Base-by-base conservation (phyloP, 2,113 vertebrate genomes). In the Percina caprodes region DNA sequence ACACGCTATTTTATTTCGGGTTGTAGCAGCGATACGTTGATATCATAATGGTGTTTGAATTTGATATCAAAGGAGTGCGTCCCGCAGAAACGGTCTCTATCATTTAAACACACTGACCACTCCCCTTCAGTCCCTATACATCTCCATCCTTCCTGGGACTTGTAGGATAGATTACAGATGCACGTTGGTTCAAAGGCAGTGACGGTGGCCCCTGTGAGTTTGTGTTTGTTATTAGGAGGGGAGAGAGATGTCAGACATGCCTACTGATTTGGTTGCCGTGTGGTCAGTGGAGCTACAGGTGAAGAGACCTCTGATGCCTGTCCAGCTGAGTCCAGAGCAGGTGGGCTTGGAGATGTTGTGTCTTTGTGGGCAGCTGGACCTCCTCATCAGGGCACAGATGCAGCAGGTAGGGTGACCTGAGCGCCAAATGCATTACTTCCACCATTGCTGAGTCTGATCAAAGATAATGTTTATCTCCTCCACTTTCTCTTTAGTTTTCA, bases 261-360 rank as follows among this genome's bases (percentile, higher is more conserved):
- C 18, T 74, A 3, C 35, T 79, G 33, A 62, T 86, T 16, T 82
- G 46, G 18, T 68, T 75, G 11, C 2, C 83, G 19, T 91, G 39
- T 90, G 78, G 23, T 83, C 83, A 91, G 95, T 96, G 89, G 94
- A 95, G 72, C 76, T 96, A 74, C 93, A 95, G 74, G 74, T 96
- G 83, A 96, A 87, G 91, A 95, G 95, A 86, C 94, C 95, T 2
- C 85, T 96, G 84, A 90, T 93, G 91, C 94, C 95, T 0, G 71
- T 95, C 67, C 94, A 91, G 42, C 87, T 96, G 88, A 95, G 93
- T 86, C 91, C 93, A 10, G 93, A 95, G 74, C 95, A 95, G 90
- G 94, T 96, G 84, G 95, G 94, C 16, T 77, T 96, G 87, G 95
- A 96, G 92, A 96, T 96, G 93, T 56, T 95, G 85, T 95, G 93